These are phyloP conservation scores for Phenganax stokvisi DNA, from an alignment of 92 coral and sea anemone genomes.

Conservation along the genomic window DNA sequence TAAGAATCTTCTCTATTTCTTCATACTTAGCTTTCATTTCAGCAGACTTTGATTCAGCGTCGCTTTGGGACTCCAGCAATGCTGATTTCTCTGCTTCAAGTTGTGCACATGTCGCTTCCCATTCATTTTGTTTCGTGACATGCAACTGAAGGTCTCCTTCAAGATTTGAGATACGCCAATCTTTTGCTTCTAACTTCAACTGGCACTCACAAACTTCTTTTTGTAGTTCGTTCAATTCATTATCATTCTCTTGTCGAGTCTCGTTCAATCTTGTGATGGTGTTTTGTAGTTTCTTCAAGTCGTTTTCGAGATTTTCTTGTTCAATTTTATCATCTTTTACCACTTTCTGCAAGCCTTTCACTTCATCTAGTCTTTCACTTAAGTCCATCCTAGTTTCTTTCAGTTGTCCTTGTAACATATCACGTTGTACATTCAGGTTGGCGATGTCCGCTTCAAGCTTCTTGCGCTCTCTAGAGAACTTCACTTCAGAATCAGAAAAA, in stretches of 20 bases:
- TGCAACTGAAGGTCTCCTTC: slow-evolving; percentile 59
- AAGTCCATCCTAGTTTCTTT: slow-evolving; percentile 62
- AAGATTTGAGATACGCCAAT: slow-evolving; percentile 59
- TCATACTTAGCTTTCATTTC: slow-evolving; percentile 62
- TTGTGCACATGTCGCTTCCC: slow-evolving; percentile 61
- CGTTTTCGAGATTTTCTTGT: slow-evolving; percentile 47
- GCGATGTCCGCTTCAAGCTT: slow-evolving; percentile 74
- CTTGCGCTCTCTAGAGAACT: slow-evolving; percentile 52
- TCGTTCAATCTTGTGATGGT: slow-evolving; percentile 63
- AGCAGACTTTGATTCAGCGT: slow-evolving; percentile 52
- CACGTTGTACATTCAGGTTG: slow-evolving; percentile 58
- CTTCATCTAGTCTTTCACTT: slow-evolving; percentile 56
- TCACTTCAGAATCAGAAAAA: slow-evolving; percentile 49
- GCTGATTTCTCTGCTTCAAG: slow-evolving; percentile 75
- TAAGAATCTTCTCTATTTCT: slow-evolving; percentile 54
- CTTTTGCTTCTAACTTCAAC: slow-evolving; percentile 56
- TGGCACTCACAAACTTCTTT: slow-evolving; percentile 55
- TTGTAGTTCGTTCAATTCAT: slow-evolving; percentile 58
- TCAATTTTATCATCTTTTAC: slow-evolving; percentile 62
- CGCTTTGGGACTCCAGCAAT: slow-evolving; percentile 49
- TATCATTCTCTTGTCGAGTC: slow-evolving; percentile 56
- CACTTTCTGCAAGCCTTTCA: slow-evolving; percentile 45
- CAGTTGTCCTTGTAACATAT: slow-evolving; percentile 62
- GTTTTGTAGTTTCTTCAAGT: slow-evolving; percentile 58
- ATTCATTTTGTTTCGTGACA: slow-evolving; percentile 55